Percentiles rank a stretch among this genome's conserved stretches.
Conservation (phyloP, 2,113 vertebrate species). For the Sebastes schlegelii region DNA sequence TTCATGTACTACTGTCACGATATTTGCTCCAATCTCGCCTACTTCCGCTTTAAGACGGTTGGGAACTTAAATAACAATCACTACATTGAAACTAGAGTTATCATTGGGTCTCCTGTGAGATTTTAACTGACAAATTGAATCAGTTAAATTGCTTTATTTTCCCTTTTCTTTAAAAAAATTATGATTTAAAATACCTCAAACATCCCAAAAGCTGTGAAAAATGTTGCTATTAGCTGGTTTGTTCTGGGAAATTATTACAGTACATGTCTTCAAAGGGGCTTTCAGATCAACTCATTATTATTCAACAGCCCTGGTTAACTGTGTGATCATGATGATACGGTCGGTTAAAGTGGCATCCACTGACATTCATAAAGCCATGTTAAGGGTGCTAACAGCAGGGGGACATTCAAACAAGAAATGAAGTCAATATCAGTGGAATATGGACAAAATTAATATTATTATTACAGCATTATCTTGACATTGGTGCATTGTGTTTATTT, state of each 20-base stretch:
- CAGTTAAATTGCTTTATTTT: neutral
- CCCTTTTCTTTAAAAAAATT: neutral
- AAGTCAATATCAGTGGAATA: conserved; percentile 13
- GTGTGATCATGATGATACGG: conserved; percentile 15
- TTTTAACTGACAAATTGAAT: neutral
- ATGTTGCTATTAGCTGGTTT: conserved; percentile 2
- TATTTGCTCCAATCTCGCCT: too few species aligned
- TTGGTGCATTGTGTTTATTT: neutral
- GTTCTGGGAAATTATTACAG: neutral
- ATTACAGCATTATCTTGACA: neutral
- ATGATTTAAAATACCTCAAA: neutral
- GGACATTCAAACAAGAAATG: conserved; percentile 17
- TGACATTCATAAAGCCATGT: conserved; percentile 37
- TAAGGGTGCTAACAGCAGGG: conserved; percentile 36
- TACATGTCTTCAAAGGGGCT: neutral
- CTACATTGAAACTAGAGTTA: neutral
- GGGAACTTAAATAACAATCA: neutral
- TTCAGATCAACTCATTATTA: conserved; percentile 32
- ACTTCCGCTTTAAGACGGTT: neutral
- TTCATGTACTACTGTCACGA: too few species aligned
- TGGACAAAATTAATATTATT: neutral
- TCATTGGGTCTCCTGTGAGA: neutral
- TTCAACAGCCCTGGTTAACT: conserved; percentile 4
- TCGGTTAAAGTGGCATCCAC: conserved; percentile 30
- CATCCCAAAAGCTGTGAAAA: conserved; percentile 6